Conservation (phyloP, 2,113 vertebrate genomes). For the Cheilinus undulatus region DNA sequence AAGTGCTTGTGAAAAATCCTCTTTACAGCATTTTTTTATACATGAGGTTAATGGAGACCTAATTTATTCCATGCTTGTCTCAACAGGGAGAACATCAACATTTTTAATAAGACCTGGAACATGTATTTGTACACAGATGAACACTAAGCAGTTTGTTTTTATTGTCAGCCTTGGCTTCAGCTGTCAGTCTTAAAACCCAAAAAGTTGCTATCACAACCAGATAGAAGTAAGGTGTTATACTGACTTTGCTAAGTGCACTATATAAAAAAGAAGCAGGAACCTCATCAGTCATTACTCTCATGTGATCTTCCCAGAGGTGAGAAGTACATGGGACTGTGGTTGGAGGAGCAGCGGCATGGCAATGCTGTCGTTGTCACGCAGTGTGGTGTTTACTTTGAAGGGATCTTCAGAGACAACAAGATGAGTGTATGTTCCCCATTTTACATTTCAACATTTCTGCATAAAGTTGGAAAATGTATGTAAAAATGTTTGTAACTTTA, state of each 20-base stretch:
- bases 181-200: too few species aligned
- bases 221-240: not conserved
- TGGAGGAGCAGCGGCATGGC: conserved; percentile 92
- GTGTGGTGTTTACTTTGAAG: conserved; percentile 94
- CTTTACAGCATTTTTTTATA: too few species aligned
- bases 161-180: not conserved
- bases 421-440: conserved; percentile 96
- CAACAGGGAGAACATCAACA: not conserved
- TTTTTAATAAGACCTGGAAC: not conserved
- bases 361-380: conserved; percentile 93
- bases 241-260: not conserved
- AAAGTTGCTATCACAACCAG: too few species aligned
- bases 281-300: not conserved
- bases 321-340: conserved; percentile 98
- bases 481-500: too few species aligned
- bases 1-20: too few species aligned
- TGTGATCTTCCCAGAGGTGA: conserved; percentile 87
- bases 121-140: not conserved
- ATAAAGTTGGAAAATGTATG: too few species aligned
- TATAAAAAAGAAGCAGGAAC: not conserved
- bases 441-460: too few species aligned
- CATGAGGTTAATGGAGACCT: too few species aligned
- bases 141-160: not conserved
- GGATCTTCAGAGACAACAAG: conserved; percentile 92
- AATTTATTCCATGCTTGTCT: too few species aligned